These are phyloP conservation scores for Notothenia coriiceps DNA, from an alignment of 2,113 vertebrate genomes.

Conservation along the genomic window DNA sequence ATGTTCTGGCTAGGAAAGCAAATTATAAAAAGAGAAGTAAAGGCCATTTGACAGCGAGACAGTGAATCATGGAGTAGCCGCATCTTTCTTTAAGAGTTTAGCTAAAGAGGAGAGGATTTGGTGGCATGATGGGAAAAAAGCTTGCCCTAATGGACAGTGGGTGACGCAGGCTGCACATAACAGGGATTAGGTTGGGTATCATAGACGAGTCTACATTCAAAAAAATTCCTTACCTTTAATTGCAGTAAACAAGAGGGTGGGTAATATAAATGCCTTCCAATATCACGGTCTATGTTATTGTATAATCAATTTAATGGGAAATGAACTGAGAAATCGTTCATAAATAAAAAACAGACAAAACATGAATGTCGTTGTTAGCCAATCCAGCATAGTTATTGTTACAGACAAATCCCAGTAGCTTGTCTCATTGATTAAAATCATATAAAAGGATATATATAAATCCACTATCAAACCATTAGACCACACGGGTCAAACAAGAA, in stretches of 20 bases:
- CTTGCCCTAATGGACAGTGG: conserved; percentile 68
- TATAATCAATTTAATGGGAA: not conserved
- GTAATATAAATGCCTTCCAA: not conserved
- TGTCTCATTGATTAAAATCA: not conserved
- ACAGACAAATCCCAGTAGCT: not conserved
- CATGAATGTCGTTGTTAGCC: not conserved
- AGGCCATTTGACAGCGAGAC: conserved; percentile 27
- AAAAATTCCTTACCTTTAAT: not conserved
- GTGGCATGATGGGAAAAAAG: conserved; percentile 43
- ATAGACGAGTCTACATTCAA: not conserved
- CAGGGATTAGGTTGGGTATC: conserved; percentile 59
- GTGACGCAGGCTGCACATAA: conserved; percentile 56
- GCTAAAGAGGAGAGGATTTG: conserved; percentile 65
- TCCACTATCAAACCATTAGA: too few species aligned
- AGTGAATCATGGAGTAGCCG: conserved; percentile 28
- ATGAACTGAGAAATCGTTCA: not conserved
- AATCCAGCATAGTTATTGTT: not conserved
- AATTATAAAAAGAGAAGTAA: conserved; percentile 40
- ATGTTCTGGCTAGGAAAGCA: conserved; percentile 46
- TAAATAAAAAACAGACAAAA: not conserved
- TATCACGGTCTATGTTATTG: not conserved
- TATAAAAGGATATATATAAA: too few species aligned
- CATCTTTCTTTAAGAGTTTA: conserved; percentile 41
- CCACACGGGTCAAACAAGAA: conserved; percentile 47
- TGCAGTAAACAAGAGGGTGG: not conserved